Conservation (phyloP, 2,888 invertebrate species). For the Augochlorella aurata region DNA sequence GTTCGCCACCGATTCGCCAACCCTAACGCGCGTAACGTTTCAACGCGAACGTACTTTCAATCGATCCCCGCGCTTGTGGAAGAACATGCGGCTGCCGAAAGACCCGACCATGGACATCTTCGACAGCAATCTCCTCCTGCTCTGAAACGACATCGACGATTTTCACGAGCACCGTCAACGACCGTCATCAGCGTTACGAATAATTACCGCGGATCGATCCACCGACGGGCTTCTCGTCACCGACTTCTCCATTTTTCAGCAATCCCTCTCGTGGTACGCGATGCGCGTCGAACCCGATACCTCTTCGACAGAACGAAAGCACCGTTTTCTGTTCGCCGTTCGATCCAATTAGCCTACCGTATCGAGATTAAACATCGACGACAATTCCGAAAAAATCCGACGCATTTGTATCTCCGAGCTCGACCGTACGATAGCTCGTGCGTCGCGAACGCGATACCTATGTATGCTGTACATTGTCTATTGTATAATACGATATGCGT, state of each 20-base stretch:
- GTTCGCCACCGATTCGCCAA: background rate
- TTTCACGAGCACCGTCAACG: background rate
- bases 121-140: slow-evolving; percentile 30
- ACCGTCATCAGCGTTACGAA: background rate
- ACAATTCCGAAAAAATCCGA: background rate
- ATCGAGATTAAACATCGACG: background rate
- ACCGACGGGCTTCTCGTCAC: background rate
- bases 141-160: slow-evolving; percentile 14
- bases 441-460: background rate
- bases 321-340: background rate
- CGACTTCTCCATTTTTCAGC: background rate
- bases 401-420: background rate
- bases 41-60: slow-evolving; percentile 52
- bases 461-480: background rate
- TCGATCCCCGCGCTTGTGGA: slow-evolving; percentile 55
- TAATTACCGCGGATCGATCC: background rate
- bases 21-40: background rate
- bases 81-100: slow-evolving; percentile 46
- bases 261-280: background rate
- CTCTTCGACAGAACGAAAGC: background rate
- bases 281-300: too few relatives aligned
- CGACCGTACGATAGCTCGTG: background rate
- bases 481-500: background rate
- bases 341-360: background rate
- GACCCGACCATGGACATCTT: slow-evolving; percentile 44